Base-by-base conservation (phyloP, 2,888 invertebrate species). In the Poecilobothrus nobilitatus region DNA sequence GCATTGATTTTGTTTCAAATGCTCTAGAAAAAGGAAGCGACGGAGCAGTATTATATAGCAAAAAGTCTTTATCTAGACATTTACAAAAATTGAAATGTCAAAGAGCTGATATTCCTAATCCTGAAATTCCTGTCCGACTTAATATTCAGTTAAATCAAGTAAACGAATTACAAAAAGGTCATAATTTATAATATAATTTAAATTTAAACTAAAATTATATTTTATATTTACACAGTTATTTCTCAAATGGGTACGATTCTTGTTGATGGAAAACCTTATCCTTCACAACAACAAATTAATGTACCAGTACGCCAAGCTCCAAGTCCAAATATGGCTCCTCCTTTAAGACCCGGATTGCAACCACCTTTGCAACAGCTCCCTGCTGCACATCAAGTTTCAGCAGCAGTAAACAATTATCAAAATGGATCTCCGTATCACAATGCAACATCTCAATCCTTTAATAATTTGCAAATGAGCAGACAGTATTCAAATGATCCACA, bases 31-130 rank as follows among this genome's bases (percentile, higher is more conserved):
- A 88, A 77, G 92, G 92, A 72, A 90, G 90, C 74, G 94, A 94
- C 80, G 90, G 91, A 82, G 93, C 94, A 65, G 85, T 94, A 75
- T 84, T 94, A 72, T 90, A 90, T 79, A 89, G 90, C 81, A 94
- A 93, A 85, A 90, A 89, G 83, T 89, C 87, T 73, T 85, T 88
- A 70, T 87, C 88, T 66, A 85, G 86, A 73, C 92, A 92, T 82
- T 84, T 92, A 75, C 91, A 91, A 81, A 86, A 92, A 78, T 89
- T 93, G 76, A 93, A 92, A 82, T 88, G 89, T 76, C 88, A 91
- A 72, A 86, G 92, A 75, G 92, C 92, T 3, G 92, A 93, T 83
- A 92, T 93, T 78, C 93, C 93, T 73, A 93, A 93, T 85, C 93
- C 93, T 21, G 92, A 93, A 83, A 91, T 93, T 74, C 92, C 92